Percentiles rank a stretch among this genome's conserved stretches.
These are phyloP conservation scores for Tetranychus urticae DNA, from an alignment of 1,140 invertebrate genomes.

Conservation along the genomic window DNA sequence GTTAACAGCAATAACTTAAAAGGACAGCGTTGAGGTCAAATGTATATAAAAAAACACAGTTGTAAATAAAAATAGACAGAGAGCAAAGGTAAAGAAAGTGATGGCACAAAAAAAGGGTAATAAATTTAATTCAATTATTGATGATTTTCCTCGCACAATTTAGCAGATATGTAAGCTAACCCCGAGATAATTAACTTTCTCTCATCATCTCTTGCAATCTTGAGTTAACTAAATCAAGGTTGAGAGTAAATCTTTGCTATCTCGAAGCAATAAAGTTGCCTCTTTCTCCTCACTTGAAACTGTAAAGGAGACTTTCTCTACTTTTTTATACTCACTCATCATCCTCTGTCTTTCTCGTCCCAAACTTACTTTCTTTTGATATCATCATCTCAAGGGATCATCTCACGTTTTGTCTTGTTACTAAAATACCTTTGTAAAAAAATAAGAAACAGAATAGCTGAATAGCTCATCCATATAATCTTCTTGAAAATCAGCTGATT, in stretches of 20 bases:
- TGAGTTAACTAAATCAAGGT: too few species aligned
- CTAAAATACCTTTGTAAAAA: too few species aligned
- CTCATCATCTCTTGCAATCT: not conserved
- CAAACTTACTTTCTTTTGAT: not conserved
- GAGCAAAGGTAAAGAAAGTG: not conserved
- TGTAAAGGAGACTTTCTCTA: too few species aligned
- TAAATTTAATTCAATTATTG: too few species aligned
- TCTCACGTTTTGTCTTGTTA: too few species aligned
- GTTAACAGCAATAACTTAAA: not conserved
- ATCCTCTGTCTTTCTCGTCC: not conserved
- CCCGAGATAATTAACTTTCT: too few species aligned
- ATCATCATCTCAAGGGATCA: not conserved
- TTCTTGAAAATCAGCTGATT: too few species aligned
- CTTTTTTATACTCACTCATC: not conserved
- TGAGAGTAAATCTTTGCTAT: too few species aligned
- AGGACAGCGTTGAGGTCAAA: not conserved
- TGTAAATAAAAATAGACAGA: not conserved
- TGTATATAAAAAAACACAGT: not conserved
- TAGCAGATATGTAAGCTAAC: too few species aligned
- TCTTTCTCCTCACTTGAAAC: not conserved
- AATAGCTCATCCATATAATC: too few species aligned
- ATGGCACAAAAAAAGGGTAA: not conserved
- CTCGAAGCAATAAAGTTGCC: not conserved
- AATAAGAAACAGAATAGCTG: too few species aligned
- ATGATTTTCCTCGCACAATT: too few species aligned